Evolutionary conservation across 2,113 vertebrate genomes (phyloP), one percentile per base, ranked within the genome.

Genomic region (Columba janthina): DNA sequence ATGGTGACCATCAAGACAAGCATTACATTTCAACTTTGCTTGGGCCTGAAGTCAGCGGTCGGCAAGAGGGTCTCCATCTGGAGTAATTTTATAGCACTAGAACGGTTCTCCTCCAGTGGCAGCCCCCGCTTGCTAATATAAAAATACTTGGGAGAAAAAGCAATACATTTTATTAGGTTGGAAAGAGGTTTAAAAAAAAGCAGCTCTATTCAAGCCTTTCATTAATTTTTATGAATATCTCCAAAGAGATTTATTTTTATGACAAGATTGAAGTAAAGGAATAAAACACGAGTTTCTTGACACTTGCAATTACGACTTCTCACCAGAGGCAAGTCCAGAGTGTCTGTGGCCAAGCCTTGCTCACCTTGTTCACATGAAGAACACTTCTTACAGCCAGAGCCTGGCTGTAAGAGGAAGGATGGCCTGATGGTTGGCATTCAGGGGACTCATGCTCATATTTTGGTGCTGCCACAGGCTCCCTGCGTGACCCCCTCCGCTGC

Each of bases 91-190:
- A 83, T 7, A 79, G 79, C 73, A 72, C 44, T 65, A 89, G 79
- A 94, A 62, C 36, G 10, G 51, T 29, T 85, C 75, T 95, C 57
- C 56, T 94, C 53, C 80, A 95, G 72, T 56, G 19, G 92, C 85
- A 93, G 92, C 58, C 54, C 14, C 81, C 3, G 65, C 44, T 56
- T 90, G 66, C 75, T 90, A 91, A 91, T 71, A 96, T 83, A 93
- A 95, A 97, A 96, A 93, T 92, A 88, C 62, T 89, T 96, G 74
- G 83, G 73, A 96, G 90, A 84, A 93, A 92, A 97, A 91, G 90
- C 54, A 94, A 82, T 94, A 87, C 36, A 44, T 93, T 96, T 97
- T 94, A 96, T 94, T 93, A 94, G 85, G 72, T 83, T 88, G 31
- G 87, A 92, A 88, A 57, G 74, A 90, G 46, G 54, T 6, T 38